A percentile compares a stretch with the other conserved stretches of the same genome.
These are phyloP conservation scores for Valencia hispanica DNA, from an alignment of 2,797 vertebrate species.

Conservation along the genomic window DNA sequence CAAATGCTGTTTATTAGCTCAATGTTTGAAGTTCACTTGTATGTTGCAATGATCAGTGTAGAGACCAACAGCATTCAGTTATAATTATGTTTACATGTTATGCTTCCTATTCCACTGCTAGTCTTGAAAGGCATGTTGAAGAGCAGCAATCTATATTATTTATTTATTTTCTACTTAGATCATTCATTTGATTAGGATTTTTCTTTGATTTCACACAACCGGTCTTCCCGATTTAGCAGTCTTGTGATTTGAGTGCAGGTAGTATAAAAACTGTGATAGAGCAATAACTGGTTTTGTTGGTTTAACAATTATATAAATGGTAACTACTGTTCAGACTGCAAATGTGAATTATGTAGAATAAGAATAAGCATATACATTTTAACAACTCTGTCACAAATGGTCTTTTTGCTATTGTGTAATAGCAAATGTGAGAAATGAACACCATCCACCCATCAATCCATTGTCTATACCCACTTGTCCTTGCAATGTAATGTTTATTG, in stretches of 20 bases:
- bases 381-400: background rate
- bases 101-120: background rate
- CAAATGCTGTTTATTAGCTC: background rate
- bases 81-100: slow-evolving; percentile 1
- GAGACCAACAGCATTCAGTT: background rate
- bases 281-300: background rate
- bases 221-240: background rate
- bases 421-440: background rate
- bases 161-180: background rate
- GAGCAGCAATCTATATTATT: background rate
- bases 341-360: background rate
- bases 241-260: background rate
- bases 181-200: background rate
- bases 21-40: background rate
- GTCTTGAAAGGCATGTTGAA: background rate
- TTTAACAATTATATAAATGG: background rate
- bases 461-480: background rate
- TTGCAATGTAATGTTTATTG: background rate
- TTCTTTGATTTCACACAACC: background rate
- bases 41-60: background rate
- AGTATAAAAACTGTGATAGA: background rate
- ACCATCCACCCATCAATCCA: background rate
- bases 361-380: background rate
- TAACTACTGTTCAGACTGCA: background rate
- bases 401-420: background rate